A percentile compares a stretch with the other conserved stretches of the same genome.
Evolutionary conservation across 2,113 vertebrate species (phyloP).

Genomic region (Larimichthys polyactis): DNA sequence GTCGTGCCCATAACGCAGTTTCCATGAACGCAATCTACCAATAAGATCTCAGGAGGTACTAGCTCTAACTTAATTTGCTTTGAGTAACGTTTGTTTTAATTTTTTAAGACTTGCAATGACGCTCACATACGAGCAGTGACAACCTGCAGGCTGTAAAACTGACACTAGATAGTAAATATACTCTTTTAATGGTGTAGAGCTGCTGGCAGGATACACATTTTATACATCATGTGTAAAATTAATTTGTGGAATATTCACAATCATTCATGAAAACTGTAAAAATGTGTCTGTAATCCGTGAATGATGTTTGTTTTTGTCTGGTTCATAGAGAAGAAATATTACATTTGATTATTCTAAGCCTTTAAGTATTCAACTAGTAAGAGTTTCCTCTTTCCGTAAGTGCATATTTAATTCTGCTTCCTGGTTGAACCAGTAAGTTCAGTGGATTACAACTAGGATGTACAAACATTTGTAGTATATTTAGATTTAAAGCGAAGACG

Average conservation of each 20-base stretch:
- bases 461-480: neutral
- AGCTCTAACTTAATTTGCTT: conserved; percentile 48
- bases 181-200: neutral
- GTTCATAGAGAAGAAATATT: neutral
- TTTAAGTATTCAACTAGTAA: neutral
- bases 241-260: neutral
- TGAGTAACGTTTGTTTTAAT: conserved; percentile 24
- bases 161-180: neutral
- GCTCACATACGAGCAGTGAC: neutral
- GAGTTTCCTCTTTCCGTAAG: neutral
- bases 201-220: neutral
- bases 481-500: too few species aligned
- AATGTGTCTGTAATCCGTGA: too few species aligned
- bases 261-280: neutral
- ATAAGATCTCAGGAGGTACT: conserved; percentile 55
- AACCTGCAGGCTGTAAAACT: neutral
- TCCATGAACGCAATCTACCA: conserved; percentile 75
- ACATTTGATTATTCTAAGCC: neutral
- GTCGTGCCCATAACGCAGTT: conserved; percentile 70
- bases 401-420: neutral
- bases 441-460: neutral
- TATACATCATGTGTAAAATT: neutral
- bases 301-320: neutral
- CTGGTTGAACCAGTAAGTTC: neutral
- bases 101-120: conserved; percentile 23